Base-by-base conservation (phyloP, 2,797 vertebrate species). In the Poeciliopsis gracilis region DNA sequence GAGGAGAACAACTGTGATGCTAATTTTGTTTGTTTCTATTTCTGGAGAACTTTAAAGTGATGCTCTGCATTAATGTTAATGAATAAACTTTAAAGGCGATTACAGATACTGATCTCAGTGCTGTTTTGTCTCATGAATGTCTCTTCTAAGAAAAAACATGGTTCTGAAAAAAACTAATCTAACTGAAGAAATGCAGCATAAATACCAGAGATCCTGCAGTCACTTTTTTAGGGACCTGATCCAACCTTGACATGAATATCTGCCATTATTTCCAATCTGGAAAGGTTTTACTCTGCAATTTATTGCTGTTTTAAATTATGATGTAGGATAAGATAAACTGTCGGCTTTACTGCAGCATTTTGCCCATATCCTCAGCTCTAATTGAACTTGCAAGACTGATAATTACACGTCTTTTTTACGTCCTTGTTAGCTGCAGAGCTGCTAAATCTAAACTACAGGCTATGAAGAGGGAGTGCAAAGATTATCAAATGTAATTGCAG, bases 1-100 rank as follows among this genome's bases (percentile, higher is more conserved):
- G 45, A 81, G 71, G 18, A 69, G 76, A 76, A 38, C n/a, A 28
- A 51, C 76, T 51, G 61, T 77, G 63, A 76, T 73, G 72, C 61
- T 85, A 74, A 76, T 49, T 67, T 70, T 63, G 53, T 73, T 79
- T 66, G 20, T 78, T 30, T 82, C 18, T 72, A 72, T 84, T 75
- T 33, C 36, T 46, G 72, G 23, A 57, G 86, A 47, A 25, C 49
- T n/a, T 61, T 38, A 82, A 46, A 76, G 43, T 46, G 76, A 77
- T 30, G 45, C 51, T 75, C 61, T 36, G 2, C 36, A 25, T 55
- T 82, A 12, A 30, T 3, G 33, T 76, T 6, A 12, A 41, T 61
- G 41, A 57, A 66, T 28, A 33, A 76, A 28, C 28, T 57, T 73
- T 45, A 5, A 7, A 57, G 23, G 10, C 23, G 12, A 38, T 16